Evolutionary conservation across 2,797 vertebrate genomes (phyloP), one percentile per base, ranked within the genome.

Genomic region (Heliangelus exortis): DNA sequence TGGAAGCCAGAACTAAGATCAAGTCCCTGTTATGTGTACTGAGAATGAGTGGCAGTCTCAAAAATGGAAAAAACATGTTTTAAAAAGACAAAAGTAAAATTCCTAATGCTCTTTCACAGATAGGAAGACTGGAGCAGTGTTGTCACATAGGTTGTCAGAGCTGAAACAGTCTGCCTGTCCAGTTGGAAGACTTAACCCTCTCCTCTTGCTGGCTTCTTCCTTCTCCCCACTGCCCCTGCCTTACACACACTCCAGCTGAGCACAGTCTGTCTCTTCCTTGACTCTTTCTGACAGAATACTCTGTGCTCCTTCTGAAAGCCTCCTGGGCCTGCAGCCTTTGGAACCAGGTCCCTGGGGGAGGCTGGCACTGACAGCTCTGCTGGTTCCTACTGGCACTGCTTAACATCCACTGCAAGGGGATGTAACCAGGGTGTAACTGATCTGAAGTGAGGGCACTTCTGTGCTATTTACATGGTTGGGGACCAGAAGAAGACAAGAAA

Each of bases 261-360:
- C 41, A 54, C 36, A 48, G 78, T 3, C 92, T 71, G 54, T 45
- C 25, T 95, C 87, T 93, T 36, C 3, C 17, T 73, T 88, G 77
- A 86, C 69, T 91, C n/a, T 63, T 69, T 87, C 23, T 89, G 92
- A 81, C 91, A 89, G 81, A 80, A 72, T 61, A 17, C 51, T 50
- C 13, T 68, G 90, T 89, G 66, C 87, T 95, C 14, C 89, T 94
- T 84, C 43, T 62, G 23, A 71, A 96, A 90, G 26, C 81, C 92
- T 89, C 25, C 53, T 0, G 0, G 79, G 73, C 82, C 66, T 41
- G 34, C 58, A 76, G 87, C 55, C 34, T 47, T 83, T 43, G 43
- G 87, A 84, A 59, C 29, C 78, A 12, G 15, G 8, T 89, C 55
- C 63, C 41, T 84, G 31, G 80, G 2, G 2, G 34, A 48, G 83